These are phyloP conservation scores for Caenorhabditis sulstoni DNA, from an alignment of 2,888 invertebrate species.

Conservation along the genomic window DNA sequence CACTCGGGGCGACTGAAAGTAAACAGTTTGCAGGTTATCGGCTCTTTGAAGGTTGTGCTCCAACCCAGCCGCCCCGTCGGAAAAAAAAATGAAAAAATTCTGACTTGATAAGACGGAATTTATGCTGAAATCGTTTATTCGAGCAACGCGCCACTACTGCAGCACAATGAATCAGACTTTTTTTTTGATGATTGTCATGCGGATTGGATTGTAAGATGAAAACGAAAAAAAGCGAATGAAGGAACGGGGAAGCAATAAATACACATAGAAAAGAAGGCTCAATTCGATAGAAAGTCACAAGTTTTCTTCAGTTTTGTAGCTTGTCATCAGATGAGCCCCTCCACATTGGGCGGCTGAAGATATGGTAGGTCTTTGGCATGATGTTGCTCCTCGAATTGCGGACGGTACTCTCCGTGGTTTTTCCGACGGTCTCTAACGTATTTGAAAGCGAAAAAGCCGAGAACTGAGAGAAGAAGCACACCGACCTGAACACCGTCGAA, in stretches of 20 bases:
- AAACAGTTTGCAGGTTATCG: constrained; percentile 36
- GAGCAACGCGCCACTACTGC: constrained; percentile 16
- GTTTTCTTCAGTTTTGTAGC: background rate
- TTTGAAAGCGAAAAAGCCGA: constrained; percentile 68
- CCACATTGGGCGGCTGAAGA: constrained; percentile 77
- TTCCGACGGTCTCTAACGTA: constrained; percentile 72
- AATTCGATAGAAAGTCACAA: constrained; percentile 26
- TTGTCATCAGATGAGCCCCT: constrained; percentile 71
- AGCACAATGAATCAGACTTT: no score
- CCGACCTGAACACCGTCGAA: constrained; percentile 71
- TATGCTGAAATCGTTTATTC: constrained; percentile 32
- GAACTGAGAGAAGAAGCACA: constrained; percentile 59
- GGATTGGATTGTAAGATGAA: constrained; percentile 9
- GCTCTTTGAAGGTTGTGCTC: constrained; percentile 49
- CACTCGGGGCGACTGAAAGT: constrained; percentile 13
- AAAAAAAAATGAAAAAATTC: constrained; percentile 13
- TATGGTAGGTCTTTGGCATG: constrained; percentile 78
- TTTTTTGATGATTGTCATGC: constrained; percentile 18
- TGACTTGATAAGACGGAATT: constrained; percentile 9
- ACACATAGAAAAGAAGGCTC: constrained; percentile 43
- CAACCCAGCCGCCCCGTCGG: constrained; percentile 16
- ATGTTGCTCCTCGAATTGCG: constrained; percentile 76
- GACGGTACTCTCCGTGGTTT: constrained; percentile 78
- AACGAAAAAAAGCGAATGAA: background rate
- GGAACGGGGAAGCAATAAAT: constrained; percentile 46